Evolutionary conservation across 2,113 vertebrate genomes (phyloP).

Genomic region (Protobothrops flavoviridis): DNA sequence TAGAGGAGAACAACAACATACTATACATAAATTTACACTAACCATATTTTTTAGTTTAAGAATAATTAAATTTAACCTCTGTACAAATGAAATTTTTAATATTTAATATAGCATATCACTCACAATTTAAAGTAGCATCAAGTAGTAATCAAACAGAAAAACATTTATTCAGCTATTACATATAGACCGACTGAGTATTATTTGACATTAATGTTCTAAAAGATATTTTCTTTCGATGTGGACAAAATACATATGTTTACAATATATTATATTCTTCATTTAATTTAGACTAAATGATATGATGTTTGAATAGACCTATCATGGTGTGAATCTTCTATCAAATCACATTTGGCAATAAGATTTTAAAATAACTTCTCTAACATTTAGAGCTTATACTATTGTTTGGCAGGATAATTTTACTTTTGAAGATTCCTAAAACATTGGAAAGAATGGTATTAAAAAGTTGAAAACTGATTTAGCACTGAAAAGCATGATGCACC

Average conservation of each 20-base stretch:
- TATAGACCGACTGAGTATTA: neutral
- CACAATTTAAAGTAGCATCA: conserved; percentile 7
- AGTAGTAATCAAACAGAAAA: neutral
- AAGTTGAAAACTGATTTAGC: neutral
- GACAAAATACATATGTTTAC: neutral
- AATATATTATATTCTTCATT: neutral
- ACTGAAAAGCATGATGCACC: neutral
- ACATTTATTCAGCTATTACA: neutral
- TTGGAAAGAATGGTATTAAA: neutral
- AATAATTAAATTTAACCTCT: conserved; percentile 12
- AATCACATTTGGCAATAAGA: neutral
- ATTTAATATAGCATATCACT: neutral
- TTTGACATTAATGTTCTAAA: neutral
- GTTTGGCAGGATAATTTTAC: neutral
- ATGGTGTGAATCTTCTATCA: neutral
- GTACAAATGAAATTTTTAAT: neutral
- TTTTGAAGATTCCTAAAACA: neutral
- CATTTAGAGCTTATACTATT: neutral
- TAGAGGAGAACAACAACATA: neutral
- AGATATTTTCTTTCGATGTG: neutral
- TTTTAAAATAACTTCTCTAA: neutral
- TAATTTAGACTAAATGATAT: neutral
- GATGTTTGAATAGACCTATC: neutral
- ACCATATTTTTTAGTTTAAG: neutral
- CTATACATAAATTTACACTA: neutral